Evolutionary conservation across 2,888 invertebrate genomes (phyloP), one percentile per base, ranked within the genome.

Genomic region (Philonicus albiceps): DNA sequence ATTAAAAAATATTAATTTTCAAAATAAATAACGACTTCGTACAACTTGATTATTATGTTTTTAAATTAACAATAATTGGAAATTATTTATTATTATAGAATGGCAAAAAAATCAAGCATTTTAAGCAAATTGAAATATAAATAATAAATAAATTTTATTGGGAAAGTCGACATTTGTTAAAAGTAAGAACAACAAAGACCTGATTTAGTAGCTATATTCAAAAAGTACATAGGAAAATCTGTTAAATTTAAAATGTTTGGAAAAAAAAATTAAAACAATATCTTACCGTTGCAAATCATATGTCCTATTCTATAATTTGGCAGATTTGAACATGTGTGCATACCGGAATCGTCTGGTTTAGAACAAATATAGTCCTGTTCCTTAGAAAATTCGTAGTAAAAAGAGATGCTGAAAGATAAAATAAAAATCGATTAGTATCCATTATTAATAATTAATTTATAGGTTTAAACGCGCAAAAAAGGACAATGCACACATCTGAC

Each of bases 361-460:
- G 98, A 97, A 93, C 99, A 99, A 90, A 99, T 99, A 93, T 98
- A 99, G 93, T 99, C 99, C 93, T 97, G 95, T 91, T 97, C 97
- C 93, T 96, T 96, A 87, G 96, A 95, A 93, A 96, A 95, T 93
- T 96, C 96, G 94, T 97, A 98, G 94, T 96, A 97, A 91, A 96
- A 95, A 90, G 97, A 96, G 91, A 94, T 94, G 93, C 95, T 95
- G 93, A 86, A 88, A 88, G 64, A 86, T 22, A 80, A 81, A 43
- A 74, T 31, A 43, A 85, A 75, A 30, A 75, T 75, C 27, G 16
- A 34, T 74, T 85, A 73, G 43, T 73, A 74, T 40, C 64, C 19
- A 27, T 27, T 11, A 22, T 13, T 27, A 27, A 11, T 8, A 27
- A 22, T 11, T 64, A 64, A 43, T 64, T 49, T 2, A 49, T n/a